phyloP scores from a whole-genome alignment of 2,797 vertebrate genomes.

The Pampus argenteus region DNA sequence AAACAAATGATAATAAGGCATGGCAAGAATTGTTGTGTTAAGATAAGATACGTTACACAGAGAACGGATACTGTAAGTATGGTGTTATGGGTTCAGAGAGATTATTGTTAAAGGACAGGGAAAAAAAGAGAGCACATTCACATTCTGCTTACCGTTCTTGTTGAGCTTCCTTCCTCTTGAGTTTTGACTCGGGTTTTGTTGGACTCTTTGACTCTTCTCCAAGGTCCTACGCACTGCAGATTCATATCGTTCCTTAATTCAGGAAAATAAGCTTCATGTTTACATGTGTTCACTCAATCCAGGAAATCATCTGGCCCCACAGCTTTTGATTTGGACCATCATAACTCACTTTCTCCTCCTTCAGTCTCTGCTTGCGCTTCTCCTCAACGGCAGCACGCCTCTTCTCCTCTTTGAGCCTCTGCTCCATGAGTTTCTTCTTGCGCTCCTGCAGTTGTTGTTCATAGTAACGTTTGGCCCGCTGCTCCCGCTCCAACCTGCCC shows the following conservation, averaged over 20 bases:
- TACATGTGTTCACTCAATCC: slow-evolving; percentile 12
- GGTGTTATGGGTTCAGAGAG: slow-evolving; percentile 40
- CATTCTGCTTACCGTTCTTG: slow-evolving; percentile 84
- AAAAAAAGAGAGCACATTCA: neutral
- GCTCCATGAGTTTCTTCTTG: slow-evolving; percentile 90
- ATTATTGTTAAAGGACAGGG: slow-evolving; percentile 17
- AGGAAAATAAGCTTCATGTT: slow-evolving; percentile 39
- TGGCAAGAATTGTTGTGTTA: slow-evolving; percentile 40
- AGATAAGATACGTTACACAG: slow-evolving; percentile 13
- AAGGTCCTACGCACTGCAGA: slow-evolving; percentile 91
- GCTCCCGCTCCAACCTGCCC: slow-evolving; percentile 89
- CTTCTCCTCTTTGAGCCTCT: slow-evolving; percentile 90
- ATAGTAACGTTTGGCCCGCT: slow-evolving; percentile 88
- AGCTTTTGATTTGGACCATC: neutral
- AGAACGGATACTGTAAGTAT: slow-evolving; percentile 22
- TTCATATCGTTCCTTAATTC: slow-evolving; percentile 91
- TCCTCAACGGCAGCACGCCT: slow-evolving; percentile 92
- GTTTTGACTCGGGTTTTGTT: slow-evolving; percentile 85
- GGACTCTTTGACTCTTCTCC: slow-evolving; percentile 92
- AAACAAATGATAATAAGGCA: slow-evolving; percentile 58
- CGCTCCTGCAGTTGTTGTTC: slow-evolving; percentile 93
- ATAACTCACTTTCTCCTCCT: slow-evolving; percentile 90
- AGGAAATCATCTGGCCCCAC: neutral
- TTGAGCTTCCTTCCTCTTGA: slow-evolving; percentile 85
- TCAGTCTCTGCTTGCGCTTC: slow-evolving; percentile 90